Percentiles rank a stretch among this genome's conserved stretches.
Conservation (phyloP, 2,113 vertebrate species). For the Hippocampus comes region DNA sequence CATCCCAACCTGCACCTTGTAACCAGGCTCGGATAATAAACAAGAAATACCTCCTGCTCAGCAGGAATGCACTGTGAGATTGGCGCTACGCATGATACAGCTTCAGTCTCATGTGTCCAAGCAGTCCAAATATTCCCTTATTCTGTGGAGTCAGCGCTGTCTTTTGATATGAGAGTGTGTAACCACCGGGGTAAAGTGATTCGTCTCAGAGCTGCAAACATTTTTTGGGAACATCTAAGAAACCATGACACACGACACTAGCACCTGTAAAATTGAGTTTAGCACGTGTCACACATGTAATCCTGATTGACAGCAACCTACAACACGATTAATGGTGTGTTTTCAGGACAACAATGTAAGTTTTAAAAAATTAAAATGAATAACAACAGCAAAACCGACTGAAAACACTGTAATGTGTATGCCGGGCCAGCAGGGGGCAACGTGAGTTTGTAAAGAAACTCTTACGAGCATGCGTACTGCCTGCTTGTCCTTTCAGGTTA, state of each 20-base stretch:
- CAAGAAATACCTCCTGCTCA: constrained; percentile 67
- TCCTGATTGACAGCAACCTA: constrained; percentile 1
- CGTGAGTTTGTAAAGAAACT: neutral
- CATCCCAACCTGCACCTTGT: constrained; percentile 64
- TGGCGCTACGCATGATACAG: constrained; percentile 53
- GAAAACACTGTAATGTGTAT: neutral
- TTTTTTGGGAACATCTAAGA: constrained; percentile 11
- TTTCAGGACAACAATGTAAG: neutral
- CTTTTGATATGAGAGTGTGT: constrained; percentile 51
- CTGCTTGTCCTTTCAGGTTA: neutral
- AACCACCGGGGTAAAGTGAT: constrained; percentile 50
- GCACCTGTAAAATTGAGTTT: constrained; percentile 7
- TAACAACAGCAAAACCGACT: neutral
- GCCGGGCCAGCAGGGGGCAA: neutral
- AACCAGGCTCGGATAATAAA: constrained; percentile 70
- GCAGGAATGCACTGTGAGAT: constrained; percentile 68
- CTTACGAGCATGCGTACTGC: neutral
- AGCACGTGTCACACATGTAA: constrained; percentile 11
- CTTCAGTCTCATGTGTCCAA: constrained; percentile 65
- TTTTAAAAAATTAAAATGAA: neutral
- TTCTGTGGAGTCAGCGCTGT: constrained; percentile 54
- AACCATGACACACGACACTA: constrained; percentile 29
- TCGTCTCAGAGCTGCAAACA: constrained; percentile 35
- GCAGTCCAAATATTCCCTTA: constrained; percentile 57
- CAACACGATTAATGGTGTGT: constrained; percentile 2